Conservation (phyloP, 2,113 vertebrate species). For the Cyrtonyx montezumae region DNA sequence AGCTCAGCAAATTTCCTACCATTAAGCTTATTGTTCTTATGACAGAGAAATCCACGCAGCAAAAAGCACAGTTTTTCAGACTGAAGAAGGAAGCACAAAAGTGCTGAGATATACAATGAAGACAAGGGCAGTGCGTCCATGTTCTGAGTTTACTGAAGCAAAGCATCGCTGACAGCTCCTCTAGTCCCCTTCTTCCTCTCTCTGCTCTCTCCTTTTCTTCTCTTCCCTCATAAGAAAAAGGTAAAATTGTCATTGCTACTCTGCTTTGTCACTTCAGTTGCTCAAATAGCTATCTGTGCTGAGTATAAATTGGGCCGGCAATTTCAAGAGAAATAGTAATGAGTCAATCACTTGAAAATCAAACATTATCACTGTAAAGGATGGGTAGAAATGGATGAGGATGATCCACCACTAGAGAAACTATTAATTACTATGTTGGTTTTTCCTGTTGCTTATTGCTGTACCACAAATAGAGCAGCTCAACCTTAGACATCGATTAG, state of each 20-base stretch:
- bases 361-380: background rate
- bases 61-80: background rate
- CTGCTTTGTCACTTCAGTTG: background rate
- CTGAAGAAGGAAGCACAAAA: background rate
- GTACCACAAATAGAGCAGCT: background rate
- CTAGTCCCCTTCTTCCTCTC: background rate
- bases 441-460: background rate
- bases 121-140: rapidly evolving
- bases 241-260: background rate
- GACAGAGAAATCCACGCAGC: background rate
- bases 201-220: background rate
- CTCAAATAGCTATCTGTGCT: background rate
- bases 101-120: background rate
- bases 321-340: background rate
- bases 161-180: background rate
- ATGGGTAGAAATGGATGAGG: background rate
- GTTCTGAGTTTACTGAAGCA: rapidly evolving
- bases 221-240: background rate
- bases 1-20: background rate
- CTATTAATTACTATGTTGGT: rapidly evolving
- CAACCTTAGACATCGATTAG: background rate
- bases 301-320: background rate
- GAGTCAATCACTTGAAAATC: background rate
- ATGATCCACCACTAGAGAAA: background rate
- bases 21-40: background rate